Evolutionary conservation across 2,113 vertebrate species (phyloP), one percentile per base, ranked within the genome.

Genomic region (Neotragus pygmaeus): DNA sequence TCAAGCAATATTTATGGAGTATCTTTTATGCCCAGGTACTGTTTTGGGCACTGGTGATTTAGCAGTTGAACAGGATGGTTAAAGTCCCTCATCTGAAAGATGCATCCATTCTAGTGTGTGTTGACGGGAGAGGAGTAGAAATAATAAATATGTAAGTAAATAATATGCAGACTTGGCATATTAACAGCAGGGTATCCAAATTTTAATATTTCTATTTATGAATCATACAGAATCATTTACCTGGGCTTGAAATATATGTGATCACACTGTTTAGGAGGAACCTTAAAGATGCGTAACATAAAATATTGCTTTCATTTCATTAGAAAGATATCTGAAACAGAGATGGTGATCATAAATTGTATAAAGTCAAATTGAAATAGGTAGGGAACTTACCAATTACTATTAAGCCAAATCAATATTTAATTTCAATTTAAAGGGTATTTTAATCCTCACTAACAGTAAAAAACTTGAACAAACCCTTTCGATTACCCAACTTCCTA

Each of bases 381-480:
- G 58, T 78, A 53, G 81, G 73, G 84, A 95, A 91, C 19, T 95
- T 91, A 94, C 77, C 60, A 86, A 96, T 96, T 95, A 80, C 66
- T 94, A 70, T 94, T 97, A 95, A 88, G 36, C 43, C 88, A 96
- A 97, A 97, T 98, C 85, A 96, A 96, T 96, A 88, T 90, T 94
- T 95, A 96, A 96, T 97, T 98, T 97, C 94, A 94, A 96, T 94
- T 94, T 96, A 96, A 95, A 95, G 84, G 51, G 6, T 64, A 88
- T 90, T 96, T 97, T 92, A 95, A 90, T 81, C 88, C 49, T 81
- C 39, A 94, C n/a, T 75, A 92, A 85, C 27, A 66, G 28, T 88
- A 9, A 30, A 96, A 88, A 95, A 70, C n/a, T 57, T 93, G 36
- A 45, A 16, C 47, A 92, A 92, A 80, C 14, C 9, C 53, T 53